These are phyloP conservation scores for Ryuthela nishihirai DNA, from an alignment of 2,888 invertebrate genomes.

Conservation along the genomic window DNA sequence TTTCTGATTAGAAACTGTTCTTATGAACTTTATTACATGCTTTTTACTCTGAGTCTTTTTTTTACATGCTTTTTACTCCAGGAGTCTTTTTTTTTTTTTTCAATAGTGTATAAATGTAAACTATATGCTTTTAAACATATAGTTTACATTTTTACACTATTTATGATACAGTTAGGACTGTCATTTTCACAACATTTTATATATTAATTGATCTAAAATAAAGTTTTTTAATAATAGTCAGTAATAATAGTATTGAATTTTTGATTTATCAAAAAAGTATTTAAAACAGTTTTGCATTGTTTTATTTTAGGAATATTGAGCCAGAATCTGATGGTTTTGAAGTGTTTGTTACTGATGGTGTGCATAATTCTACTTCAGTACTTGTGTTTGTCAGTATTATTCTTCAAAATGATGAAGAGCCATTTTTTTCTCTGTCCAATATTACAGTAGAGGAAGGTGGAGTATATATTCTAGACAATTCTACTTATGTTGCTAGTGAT, in stretches of 20 bases:
- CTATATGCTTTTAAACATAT: too few species aligned
- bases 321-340: constrained; percentile 49
- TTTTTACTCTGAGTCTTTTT: too few species aligned
- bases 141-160: too few species aligned
- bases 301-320: constrained; percentile 46
- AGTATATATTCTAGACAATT: constrained; percentile 46
- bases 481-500: constrained; percentile 48
- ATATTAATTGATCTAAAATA: too few species aligned
- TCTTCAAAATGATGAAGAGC: constrained; percentile 49
- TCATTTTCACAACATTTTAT: too few species aligned
- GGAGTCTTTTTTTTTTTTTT: too few species aligned
- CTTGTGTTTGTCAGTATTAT: constrained; percentile 47
- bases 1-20: too few species aligned
- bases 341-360: constrained; percentile 50
- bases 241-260: not conserved
- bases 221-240: not conserved
- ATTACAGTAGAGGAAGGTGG: constrained; percentile 42
- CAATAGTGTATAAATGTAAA: too few species aligned
- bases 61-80: too few species aligned
- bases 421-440: constrained; percentile 48
- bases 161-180: too few species aligned
- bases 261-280: not conserved
- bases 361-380: constrained; percentile 46
- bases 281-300: not conserved
- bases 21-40: too few species aligned